These are phyloP conservation scores for Scaptodrosophila latifasciaeformis DNA, from an alignment of 2,888 invertebrate genomes.

Conservation along the genomic window DNA sequence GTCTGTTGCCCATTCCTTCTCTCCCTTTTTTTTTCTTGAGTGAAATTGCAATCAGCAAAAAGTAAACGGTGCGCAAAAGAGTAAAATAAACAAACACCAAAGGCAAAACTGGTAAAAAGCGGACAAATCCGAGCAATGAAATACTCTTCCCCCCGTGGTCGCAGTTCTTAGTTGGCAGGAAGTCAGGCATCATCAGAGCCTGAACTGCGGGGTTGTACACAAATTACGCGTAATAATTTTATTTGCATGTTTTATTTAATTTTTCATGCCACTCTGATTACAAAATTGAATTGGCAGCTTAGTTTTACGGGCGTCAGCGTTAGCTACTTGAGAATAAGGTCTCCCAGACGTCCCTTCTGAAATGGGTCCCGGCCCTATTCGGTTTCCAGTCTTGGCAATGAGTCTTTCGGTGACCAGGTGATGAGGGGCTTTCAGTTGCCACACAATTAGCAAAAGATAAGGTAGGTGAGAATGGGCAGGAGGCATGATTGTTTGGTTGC, in stretches of 20 bases:
- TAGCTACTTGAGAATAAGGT: slow-evolving; percentile 40
- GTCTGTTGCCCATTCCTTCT: too few species aligned
- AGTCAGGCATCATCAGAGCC: not conserved
- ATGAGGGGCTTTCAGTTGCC: slow-evolving; percentile 46
- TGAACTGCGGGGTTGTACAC: not conserved
- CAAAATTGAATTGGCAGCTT: slow-evolving; percentile 69
- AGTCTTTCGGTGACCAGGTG: not conserved
- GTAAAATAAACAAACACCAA: too few species aligned
- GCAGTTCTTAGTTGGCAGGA: too few species aligned
- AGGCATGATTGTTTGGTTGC: too few species aligned
- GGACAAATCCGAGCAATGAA: too few species aligned
- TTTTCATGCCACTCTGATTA: slow-evolving; percentile 67
- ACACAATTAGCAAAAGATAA: slow-evolving; percentile 54
- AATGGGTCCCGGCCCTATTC: too few species aligned
- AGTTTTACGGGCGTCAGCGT: slow-evolving; percentile 53
- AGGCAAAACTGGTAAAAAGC: too few species aligned
- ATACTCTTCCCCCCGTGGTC: too few species aligned
- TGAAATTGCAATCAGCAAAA: too few species aligned
- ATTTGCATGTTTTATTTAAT: slow-evolving; percentile 67
- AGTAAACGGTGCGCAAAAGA: too few species aligned
- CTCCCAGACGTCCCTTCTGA: not conserved
- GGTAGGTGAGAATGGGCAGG: too few species aligned
- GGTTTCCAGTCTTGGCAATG: not conserved
- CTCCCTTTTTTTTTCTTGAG: too few species aligned
- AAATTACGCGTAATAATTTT: slow-evolving; percentile 62